Base-by-base conservation (phyloP, 2,797 vertebrate genomes). In the Gorsachius magnificus region DNA sequence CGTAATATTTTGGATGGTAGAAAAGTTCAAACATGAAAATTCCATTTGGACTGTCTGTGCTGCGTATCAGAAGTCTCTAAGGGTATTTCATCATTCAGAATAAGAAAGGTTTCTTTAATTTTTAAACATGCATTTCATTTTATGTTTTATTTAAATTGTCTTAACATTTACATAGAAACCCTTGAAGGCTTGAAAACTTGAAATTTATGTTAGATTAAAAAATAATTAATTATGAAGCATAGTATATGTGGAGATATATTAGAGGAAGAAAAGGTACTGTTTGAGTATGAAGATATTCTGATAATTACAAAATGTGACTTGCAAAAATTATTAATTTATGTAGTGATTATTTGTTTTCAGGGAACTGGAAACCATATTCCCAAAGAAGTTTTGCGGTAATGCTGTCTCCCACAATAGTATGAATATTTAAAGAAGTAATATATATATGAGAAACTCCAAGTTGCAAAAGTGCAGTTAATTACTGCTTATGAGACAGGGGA, bases 101-200 rank as follows among this genome's bases (percentile, higher is more conserved):
- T 95, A 94, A 96, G 97, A 94, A 96, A 95, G 66, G 92, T 97
- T 98, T 94, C 96, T 97, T 97, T 96, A 97, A 96, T 97, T 98
- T 97, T 98, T 98, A 97, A 98, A 97, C 92, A 92, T 65, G 58
- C 95, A 81, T 96, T 97, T 96, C 96, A 96, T 97, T 97, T 98
- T 97, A 98, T 98, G 97, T 97, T 98, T 98, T 98, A 98, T 98
- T 98, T 97, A 98, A 97, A 78, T 94, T 96, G 87, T 95, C 74
- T 94, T 97, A 96, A 93, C 93, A 94, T 97, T 97, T 97, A 97
- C 96, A 95, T 81, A 92, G 95, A 96, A 94, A 35, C 45, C 84
- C 94, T 96, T 88, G 91, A 95, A 95, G 91, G 48, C 77, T 93
- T 84, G 74, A 81, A 94, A 97, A 95, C 50, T 88, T 93, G 70